These are phyloP conservation scores for Oryzias woworae DNA, from an alignment of 2,113 vertebrate genomes.

Conservation along the genomic window DNA sequence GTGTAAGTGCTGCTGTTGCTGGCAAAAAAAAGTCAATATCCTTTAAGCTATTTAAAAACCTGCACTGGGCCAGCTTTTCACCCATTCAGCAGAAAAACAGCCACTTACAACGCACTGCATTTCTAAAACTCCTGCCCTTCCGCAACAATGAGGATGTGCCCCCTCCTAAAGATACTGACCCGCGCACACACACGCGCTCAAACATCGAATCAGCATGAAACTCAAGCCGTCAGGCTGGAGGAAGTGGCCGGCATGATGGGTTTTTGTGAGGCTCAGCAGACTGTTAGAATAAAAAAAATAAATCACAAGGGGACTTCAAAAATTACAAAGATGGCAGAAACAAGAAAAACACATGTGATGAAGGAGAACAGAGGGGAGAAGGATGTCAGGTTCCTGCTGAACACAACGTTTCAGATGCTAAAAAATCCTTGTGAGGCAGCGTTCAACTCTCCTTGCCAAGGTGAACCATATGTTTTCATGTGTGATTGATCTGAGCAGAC, in stretches of 20 bases:
- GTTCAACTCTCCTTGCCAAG: background rate
- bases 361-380: background rate
- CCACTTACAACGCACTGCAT: slow-evolving; percentile 41
- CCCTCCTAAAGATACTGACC: slow-evolving; percentile 48
- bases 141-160: slow-evolving; percentile 51
- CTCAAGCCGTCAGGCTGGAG: slow-evolving; percentile 59
- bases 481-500: background rate
- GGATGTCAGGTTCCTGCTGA: background rate
- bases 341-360: background rate
- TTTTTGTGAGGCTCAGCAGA: slow-evolving; percentile 60
- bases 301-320: slow-evolving; percentile 21
- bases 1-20: slow-evolving; percentile 11
- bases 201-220: slow-evolving; percentile 69
- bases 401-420: background rate
- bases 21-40: slow-evolving; percentile 45
- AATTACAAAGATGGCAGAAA: slow-evolving; percentile 22
- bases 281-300: slow-evolving; percentile 17
- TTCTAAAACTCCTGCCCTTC: slow-evolving; percentile 50
- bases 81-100: slow-evolving; percentile 63
- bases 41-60: slow-evolving; percentile 65
- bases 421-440: background rate
- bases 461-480: background rate
- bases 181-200: slow-evolving; percentile 13
- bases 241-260: slow-evolving; percentile 60
- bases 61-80: slow-evolving; percentile 53